A percentile compares a stretch with the other conserved stretches of the same genome.
phyloP scores from a whole-genome alignment of 2,113 vertebrate genomes.

The Suncus etruscus region DNA sequence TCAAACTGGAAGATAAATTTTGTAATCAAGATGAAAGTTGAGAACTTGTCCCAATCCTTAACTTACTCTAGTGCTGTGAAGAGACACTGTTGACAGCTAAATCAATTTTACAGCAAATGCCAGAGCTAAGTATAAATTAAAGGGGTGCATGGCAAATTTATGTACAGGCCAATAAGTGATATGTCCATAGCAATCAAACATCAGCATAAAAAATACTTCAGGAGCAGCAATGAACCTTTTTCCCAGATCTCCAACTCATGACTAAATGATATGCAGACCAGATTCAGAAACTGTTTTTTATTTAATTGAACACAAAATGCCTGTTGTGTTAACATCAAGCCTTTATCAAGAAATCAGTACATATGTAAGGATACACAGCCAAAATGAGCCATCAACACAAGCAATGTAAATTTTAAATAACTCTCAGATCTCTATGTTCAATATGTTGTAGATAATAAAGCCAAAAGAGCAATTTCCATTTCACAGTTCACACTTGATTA shows the following conservation, averaged over 20 bases:
- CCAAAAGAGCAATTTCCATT: slow-evolving; percentile 61
- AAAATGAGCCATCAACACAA: slow-evolving; percentile 77
- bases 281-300: slow-evolving; percentile 81
- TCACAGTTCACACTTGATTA: slow-evolving; percentile 73
- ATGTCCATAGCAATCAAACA: background rate
- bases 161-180: background rate
- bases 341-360: slow-evolving; percentile 79
- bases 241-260: slow-evolving; percentile 38
- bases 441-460: slow-evolving; percentile 72
- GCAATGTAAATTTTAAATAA: slow-evolving; percentile 78
- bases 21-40: background rate
- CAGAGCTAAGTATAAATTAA: background rate
- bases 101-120: background rate
- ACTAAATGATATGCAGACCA: slow-evolving; percentile 64
- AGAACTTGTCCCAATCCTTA: background rate
- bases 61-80: background rate
- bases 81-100: accelerated
- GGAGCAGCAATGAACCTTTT: background rate
- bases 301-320: slow-evolving; percentile 83
- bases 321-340: slow-evolving; percentile 78
- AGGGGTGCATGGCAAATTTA: background rate
- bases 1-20: slow-evolving; percentile 47
- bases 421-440: slow-evolving; percentile 71
- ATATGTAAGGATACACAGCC: slow-evolving; percentile 73
- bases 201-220: background rate